Percentiles rank a stretch among this genome's conserved stretches.
Evolutionary conservation across 64 coral and sea anemone species (phyloP).

Genomic region (Porites lutea): DNA sequence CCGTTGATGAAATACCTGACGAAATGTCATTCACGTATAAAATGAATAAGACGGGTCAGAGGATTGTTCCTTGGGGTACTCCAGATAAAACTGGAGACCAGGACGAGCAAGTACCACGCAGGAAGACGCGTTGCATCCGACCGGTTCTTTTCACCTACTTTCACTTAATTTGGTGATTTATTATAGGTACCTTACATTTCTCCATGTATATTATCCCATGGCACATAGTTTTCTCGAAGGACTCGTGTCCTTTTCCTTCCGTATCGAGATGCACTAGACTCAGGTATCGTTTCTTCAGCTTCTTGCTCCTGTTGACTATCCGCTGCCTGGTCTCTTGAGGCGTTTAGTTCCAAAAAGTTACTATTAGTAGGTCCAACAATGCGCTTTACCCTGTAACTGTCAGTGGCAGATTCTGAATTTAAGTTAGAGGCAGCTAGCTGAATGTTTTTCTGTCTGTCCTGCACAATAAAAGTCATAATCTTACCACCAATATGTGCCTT

Average conservation of each 20-base stretch:
- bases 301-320: constrained; percentile 27
- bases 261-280: constrained; percentile 40
- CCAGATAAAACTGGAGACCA: too few relatives aligned
- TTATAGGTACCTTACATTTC: not conserved
- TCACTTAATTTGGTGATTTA: not conserved
- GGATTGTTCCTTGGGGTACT: too few relatives aligned
- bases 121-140: too few relatives aligned
- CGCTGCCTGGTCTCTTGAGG: constrained; percentile 39
- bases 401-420: constrained; percentile 1
- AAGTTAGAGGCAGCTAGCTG: not conserved
- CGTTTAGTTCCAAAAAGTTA: constrained; percentile 39
- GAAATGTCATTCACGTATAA: too few relatives aligned
- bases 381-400: constrained; percentile 35
- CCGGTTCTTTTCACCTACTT: not conserved
- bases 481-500: too few relatives aligned
- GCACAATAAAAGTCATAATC: constrained; percentile 49
- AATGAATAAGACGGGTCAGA: too few relatives aligned
- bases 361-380: not conserved
- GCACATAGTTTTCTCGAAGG: constrained; percentile 45
- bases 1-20: too few relatives aligned
- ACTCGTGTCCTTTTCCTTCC: constrained; percentile 18
- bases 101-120: too few relatives aligned
- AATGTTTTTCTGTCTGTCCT: constrained; percentile 42
- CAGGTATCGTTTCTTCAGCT: not conserved
- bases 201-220: constrained; percentile 32